phyloP scores from a whole-genome alignment of 2,888 invertebrate species.

The Epinotia ramella region DNA sequence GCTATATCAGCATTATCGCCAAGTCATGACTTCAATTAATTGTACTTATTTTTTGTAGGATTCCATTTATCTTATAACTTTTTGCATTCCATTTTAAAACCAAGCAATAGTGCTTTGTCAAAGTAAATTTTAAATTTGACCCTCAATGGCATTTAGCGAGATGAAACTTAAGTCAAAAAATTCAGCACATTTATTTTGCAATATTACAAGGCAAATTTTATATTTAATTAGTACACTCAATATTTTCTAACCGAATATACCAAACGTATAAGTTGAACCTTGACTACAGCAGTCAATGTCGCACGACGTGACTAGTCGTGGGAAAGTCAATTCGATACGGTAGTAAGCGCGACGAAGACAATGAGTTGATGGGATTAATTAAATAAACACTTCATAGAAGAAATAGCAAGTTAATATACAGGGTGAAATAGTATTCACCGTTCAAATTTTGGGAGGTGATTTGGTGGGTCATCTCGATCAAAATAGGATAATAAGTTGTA shows the following conservation, averaged over 20 bases:
- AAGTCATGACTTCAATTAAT: no score
- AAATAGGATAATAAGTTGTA: no score
- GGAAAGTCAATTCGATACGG: constrained; percentile 17
- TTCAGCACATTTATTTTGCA: no score
- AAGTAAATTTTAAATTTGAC: not conserved
- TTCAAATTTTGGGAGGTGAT: no score
- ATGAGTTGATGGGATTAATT: constrained; percentile 16
- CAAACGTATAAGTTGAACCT: constrained; percentile 48
- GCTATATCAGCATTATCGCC: not conserved
- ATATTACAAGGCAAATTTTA: no score
- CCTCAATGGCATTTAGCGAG: not conserved
- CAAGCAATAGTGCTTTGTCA: no score
- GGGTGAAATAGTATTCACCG: no score
- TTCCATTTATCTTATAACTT: not conserved
- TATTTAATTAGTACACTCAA: not conserved
- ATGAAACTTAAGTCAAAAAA: no score
- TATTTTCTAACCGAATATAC: not conserved
- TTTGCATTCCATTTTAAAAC: no score
- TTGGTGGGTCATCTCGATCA: no score
- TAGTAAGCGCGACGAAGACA: constrained; percentile 1
- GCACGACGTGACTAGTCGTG: constrained; percentile 40
- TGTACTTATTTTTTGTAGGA: no score
- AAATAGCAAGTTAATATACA: no score
- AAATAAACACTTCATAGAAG: not conserved
- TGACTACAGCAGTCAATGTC: constrained; percentile 54